Evolutionary conservation across 2,113 vertebrate genomes (phyloP).

Genomic region (Hippolais icterina): DNA sequence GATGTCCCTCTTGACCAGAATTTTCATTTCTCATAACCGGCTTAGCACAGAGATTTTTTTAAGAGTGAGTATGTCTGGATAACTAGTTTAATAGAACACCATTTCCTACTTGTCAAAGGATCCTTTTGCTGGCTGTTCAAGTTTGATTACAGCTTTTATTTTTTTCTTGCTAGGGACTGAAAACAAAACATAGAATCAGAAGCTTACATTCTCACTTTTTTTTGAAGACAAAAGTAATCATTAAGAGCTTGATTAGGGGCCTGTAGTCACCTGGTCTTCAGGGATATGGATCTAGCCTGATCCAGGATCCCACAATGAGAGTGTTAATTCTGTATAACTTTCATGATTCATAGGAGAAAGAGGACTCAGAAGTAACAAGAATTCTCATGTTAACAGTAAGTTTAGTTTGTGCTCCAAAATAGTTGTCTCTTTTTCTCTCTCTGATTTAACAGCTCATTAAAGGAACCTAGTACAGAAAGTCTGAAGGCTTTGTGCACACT

Average conservation of each 20-base stretch:
- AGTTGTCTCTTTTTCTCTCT: neutral
- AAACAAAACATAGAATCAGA: neutral
- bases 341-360: neutral
- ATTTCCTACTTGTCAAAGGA: neutral
- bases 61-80: neutral
- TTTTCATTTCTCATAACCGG: neutral
- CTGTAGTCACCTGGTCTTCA: neutral
- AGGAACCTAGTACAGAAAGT: conserved; percentile 87
- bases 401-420: neutral
- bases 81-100: neutral
- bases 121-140: neutral
- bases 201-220: neutral
- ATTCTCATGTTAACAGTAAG: neutral
- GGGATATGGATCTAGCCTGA: neutral
- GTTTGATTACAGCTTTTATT: neutral
- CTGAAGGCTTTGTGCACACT: conserved; percentile 89
- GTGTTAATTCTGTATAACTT: neutral
- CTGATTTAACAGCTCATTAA: conserved; percentile 83
- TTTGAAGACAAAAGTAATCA: neutral
- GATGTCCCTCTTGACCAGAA: neutral
- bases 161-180: neutral
- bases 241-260: neutral
- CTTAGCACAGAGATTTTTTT: neutral
- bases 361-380: neutral
- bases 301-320: neutral